phyloP scores from a whole-genome alignment of 2,888 invertebrate species.

The Nowickia ferox region DNA sequence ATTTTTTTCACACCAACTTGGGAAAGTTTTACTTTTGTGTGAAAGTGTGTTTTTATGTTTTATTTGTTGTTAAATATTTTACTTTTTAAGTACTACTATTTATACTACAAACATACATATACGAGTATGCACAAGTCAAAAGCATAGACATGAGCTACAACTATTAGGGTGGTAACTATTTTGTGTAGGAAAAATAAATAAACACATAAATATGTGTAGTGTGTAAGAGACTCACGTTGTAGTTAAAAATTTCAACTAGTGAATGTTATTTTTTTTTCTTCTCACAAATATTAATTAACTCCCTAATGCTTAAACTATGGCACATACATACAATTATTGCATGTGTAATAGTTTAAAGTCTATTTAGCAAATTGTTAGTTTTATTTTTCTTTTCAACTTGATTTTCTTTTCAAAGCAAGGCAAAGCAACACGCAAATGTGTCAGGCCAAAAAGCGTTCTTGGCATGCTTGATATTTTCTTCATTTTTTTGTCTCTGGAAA shows the following conservation, averaged over 20 bases:
- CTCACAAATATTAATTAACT: not conserved
- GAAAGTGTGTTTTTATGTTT: conserved; percentile 7
- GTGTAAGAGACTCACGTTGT: too few relatives aligned
- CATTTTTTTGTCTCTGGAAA: not conserved
- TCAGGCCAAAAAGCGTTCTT: not conserved
- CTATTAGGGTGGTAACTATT: not conserved
- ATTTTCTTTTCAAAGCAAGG: conserved; percentile 3
- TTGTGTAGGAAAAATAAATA: too few relatives aligned
- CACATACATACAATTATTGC: not conserved
- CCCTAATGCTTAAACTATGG: not conserved
- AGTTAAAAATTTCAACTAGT: not conserved
- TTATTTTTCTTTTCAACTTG: not conserved
- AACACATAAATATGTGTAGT: too few relatives aligned
- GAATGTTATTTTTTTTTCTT: not conserved
- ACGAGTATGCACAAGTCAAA: not conserved
- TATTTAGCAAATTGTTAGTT: conserved; percentile 18
- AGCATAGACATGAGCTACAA: not conserved
- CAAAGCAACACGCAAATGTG: conserved; percentile 17
- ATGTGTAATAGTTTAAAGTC: conserved; percentile 26
- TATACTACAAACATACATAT: not conserved
- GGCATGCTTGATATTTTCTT: not conserved
- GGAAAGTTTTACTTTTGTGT: conserved; percentile 14
- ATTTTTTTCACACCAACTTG: not conserved
- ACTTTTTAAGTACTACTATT: conserved; percentile 37
- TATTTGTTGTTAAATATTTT: conserved; percentile 25